Conservation (phyloP, 2,888 invertebrate species). For the Catocala fraxini region DNA sequence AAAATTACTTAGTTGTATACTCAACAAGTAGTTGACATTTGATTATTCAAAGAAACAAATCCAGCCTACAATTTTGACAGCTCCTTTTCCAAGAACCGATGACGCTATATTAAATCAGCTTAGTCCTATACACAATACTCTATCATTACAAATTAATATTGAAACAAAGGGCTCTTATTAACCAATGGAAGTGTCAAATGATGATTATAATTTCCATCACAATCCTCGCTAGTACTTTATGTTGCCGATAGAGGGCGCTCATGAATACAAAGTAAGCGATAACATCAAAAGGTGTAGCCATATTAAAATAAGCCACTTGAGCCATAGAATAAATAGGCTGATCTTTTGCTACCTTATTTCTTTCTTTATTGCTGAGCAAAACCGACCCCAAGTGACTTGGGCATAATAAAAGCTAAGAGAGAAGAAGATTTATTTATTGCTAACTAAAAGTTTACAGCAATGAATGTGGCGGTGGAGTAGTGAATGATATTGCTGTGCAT, state of each 20-base stretch:
- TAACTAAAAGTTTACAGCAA: too few species aligned
- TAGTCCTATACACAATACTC: constrained; percentile 34
- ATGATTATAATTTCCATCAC: constrained; percentile 82
- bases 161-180: constrained; percentile 66
- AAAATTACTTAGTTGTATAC: neutral
- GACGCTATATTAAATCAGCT: constrained; percentile 15
- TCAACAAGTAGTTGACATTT: neutral
- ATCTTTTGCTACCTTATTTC: constrained; percentile 4
- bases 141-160: constrained; percentile 43
- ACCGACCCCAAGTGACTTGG: too few species aligned
- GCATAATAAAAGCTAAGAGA: too few species aligned
- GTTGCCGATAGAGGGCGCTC: constrained; percentile 64
- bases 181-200: constrained; percentile 70
- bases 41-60: neutral
- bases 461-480: too few species aligned
- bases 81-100: constrained; percentile 24
- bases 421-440: too few species aligned
- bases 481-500: too few species aligned
- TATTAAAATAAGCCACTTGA: constrained; percentile 50
- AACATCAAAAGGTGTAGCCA: constrained; percentile 69
- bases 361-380: too few species aligned
- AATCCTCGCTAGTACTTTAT: constrained; percentile 72
- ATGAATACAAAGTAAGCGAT: constrained; percentile 78
- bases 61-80: constrained; percentile 17
- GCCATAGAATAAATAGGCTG: constrained; percentile 17